Conservation (phyloP, 2,888 invertebrate genomes). For the Plebejus anna region DNA sequence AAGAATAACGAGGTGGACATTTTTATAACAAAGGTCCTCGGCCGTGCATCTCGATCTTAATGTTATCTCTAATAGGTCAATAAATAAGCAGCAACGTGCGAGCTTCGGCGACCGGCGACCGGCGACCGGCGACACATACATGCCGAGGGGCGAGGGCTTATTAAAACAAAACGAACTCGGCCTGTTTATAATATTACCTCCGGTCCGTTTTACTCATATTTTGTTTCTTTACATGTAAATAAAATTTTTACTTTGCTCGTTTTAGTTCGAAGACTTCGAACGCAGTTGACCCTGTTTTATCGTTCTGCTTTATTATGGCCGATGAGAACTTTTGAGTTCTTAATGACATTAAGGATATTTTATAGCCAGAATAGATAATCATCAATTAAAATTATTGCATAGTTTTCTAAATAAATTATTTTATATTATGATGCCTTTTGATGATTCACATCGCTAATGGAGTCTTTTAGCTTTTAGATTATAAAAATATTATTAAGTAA, state of each 20-base stretch:
- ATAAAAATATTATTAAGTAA: not conserved
- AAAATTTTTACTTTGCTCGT: conserved; percentile 32
- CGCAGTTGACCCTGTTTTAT: conserved; percentile 29
- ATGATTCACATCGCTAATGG: conserved; percentile 6
- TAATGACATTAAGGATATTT: conserved; percentile 32
- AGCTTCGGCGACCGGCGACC: conserved; percentile 57
- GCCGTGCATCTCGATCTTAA: conserved; percentile 80
- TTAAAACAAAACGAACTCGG: conserved; percentile 70
- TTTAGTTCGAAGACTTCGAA: conserved; percentile 28
- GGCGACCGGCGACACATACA: conserved; percentile 56
- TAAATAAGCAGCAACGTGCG: conserved; percentile 78
- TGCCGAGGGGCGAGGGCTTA: conserved; percentile 66
- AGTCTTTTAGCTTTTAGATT: not conserved
- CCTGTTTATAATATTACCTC: conserved; percentile 61
- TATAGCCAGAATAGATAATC: conserved; percentile 30
- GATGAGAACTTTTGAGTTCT: conserved; percentile 31
- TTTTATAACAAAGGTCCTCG: conserved; percentile 80
- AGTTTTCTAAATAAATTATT: not conserved
- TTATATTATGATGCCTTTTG: conserved; percentile 9
- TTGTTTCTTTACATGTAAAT: conserved; percentile 35
- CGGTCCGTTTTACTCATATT: conserved; percentile 47
- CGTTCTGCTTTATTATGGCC: conserved; percentile 28
- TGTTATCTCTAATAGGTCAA: conserved; percentile 81
- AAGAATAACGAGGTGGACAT: conserved; percentile 78
- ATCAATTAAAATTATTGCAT: conserved; percentile 23